Percentiles rank a stretch among this genome's conserved stretches.
phyloP scores from a whole-genome alignment of 2,113 vertebrate genomes.

The Chloropsis cyanopogon region DNA sequence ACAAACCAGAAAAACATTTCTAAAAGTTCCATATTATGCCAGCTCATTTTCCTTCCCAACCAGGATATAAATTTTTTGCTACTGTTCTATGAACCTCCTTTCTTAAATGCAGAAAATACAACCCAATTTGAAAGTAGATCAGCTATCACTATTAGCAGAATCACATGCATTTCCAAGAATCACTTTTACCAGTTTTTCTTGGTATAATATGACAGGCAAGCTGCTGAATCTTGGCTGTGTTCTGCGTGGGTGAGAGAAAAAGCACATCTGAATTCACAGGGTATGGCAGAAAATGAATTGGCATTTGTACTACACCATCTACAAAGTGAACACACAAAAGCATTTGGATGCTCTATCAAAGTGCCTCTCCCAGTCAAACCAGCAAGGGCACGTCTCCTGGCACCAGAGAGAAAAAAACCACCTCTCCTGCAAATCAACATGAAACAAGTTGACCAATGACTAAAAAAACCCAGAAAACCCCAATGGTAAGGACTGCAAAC shows the following conservation, averaged over 20 bases:
- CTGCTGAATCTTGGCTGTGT: neutral
- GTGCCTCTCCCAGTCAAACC: constrained; percentile 47
- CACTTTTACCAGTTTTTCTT: constrained; percentile 21
- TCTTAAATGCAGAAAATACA: neutral
- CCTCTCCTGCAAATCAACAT: constrained; percentile 24
- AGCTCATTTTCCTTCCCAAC: neutral
- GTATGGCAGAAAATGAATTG: neutral
- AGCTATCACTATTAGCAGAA: constrained; percentile 33
- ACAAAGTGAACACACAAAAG: constrained; percentile 13
- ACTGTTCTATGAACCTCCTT: neutral
- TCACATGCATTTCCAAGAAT: constrained; percentile 42
- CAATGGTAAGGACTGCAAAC: neutral
- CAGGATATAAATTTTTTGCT: neutral
- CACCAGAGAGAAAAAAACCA: neutral
- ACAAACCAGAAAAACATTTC: neutral
- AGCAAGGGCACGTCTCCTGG: constrained; percentile 52
- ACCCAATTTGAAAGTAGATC: neutral
- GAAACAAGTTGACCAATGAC: constrained; percentile 1
- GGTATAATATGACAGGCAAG: constrained; percentile 23
- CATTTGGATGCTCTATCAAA: neutral
- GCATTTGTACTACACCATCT: neutral
- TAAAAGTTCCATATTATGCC: neutral
- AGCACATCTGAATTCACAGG: constrained; percentile 17
- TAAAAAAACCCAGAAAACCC: neutral
- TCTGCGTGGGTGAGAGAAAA: constrained; percentile 41